These are phyloP conservation scores for Pseudoatta argentina DNA, from an alignment of 1,140 invertebrate species.

Conservation along the genomic window DNA sequence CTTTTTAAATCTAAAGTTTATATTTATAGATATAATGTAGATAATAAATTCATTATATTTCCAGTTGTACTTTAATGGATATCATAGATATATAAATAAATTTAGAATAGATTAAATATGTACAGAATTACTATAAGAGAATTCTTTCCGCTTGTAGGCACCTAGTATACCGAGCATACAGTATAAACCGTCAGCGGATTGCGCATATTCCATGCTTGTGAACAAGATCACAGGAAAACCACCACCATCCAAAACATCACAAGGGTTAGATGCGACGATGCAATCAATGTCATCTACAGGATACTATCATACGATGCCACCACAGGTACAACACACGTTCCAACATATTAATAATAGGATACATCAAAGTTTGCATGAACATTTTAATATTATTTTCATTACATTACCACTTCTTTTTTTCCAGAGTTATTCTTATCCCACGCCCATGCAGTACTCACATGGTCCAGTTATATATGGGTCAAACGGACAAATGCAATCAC, in stretches of 20 bases:
- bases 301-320: conserved; percentile 79
- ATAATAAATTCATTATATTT: neutral
- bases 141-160: conserved; percentile 84
- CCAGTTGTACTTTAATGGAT: neutral
- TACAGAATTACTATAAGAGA: conserved; percentile 7
- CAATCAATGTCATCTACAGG: conserved; percentile 76
- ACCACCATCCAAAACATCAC: conserved; percentile 81
- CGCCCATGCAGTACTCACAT: conserved; percentile 84
- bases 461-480: conserved; percentile 83
- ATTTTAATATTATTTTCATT: neutral
- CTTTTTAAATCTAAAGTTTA: neutral
- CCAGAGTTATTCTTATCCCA: conserved; percentile 76
- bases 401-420: conserved; percentile 49
- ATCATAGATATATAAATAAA: conserved; percentile 30
- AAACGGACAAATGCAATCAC: conserved; percentile 80
- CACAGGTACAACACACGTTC: conserved; percentile 66
- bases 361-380: neutral
- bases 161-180: conserved; percentile 90
- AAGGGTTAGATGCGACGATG: conserved; percentile 68
- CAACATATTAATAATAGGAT: neutral
- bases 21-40: neutral
- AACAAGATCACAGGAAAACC: conserved; percentile 93
- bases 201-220: conserved; percentile 94
- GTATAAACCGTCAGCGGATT: conserved; percentile 93
- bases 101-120: neutral